Evolutionary conservation across 2,113 vertebrate genomes (phyloP), one percentile per base, ranked within the genome.

Genomic region (Tupaia chinensis): DNA sequence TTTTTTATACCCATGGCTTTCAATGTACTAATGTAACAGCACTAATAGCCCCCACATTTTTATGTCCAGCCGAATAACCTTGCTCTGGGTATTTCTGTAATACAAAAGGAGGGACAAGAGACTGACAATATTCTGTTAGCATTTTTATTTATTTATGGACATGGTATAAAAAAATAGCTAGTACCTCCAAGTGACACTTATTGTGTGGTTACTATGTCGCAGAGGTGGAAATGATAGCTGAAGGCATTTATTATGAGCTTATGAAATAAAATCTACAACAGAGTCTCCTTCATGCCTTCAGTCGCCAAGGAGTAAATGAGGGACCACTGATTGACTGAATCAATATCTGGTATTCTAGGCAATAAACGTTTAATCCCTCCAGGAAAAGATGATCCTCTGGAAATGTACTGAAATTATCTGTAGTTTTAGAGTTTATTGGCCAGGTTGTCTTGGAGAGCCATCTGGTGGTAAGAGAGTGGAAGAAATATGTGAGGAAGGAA

Each of bases 381-480:
- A 89, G 27, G 66, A 72, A 87, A 72, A 79, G 13, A 15, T 68
- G 23, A 77, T 73, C 9, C 10, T 25, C 15, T 77, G 53, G 53
- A 93, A 86, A 70, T 6, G 20, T 5, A 23, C 1, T 32, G 19
- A 25, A 81, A 63, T 61, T 60, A 17, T 82, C 11, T 0, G 6
- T 25, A n/a, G 27, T 32, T 70, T 95, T 66, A 66, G 44, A 9
- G 19, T 56, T 56, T 44, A 58, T 34, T 66, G n/a, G 29, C 72
- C 32, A 4, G 53, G 7, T 83, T 89, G 87, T 3, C n/a, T 81
- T 95, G 80, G 79, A 96, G 97, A 60, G 97, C 95, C 97, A 94
- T 87, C 97, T 97, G 80, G 91, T 97, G 97, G 97, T 92, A 10
- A 85, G 17, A 91, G 2, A 69, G 4, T 11, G 66, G 20, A 79